phyloP scores from a whole-genome alignment of 2,113 vertebrate genomes.

The Grantiella picta region DNA sequence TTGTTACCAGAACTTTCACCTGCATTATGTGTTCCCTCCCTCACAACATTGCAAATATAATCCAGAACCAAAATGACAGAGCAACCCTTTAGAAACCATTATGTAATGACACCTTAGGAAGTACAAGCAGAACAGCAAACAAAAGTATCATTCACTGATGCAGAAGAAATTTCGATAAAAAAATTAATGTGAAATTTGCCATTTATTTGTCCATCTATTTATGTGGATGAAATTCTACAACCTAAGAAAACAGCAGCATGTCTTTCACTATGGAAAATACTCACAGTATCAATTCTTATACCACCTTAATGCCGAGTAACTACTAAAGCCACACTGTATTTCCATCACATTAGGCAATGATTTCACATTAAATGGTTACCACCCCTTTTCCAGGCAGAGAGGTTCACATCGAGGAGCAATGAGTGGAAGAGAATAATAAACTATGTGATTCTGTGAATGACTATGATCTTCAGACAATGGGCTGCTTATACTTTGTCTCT shows the following conservation, averaged over 20 bases:
- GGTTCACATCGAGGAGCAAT: fast-evolving
- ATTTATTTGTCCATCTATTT: background rate
- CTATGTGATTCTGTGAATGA: background rate
- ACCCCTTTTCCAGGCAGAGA: background rate
- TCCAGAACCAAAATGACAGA: background rate
- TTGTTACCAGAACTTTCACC: background rate
- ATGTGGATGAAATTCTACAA: background rate
- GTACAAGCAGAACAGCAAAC: background rate
- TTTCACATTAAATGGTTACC: background rate
- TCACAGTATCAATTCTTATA: background rate
- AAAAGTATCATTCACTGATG: background rate
- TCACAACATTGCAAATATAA: background rate
- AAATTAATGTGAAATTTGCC: background rate
- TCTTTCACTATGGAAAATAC: background rate
- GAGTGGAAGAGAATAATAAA: background rate
- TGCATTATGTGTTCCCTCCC: background rate
- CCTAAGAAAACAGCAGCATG: background rate
- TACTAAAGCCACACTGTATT: background rate
- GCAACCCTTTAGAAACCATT: background rate
- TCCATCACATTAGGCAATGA: background rate
- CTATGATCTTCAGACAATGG: background rate
- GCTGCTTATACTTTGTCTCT: background rate
- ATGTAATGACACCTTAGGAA: background rate
- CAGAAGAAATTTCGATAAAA: background rate
- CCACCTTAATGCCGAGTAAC: background rate